Evolutionary conservation across 2,113 vertebrate genomes (phyloP).

Genomic region (Mormoops blainvillei): DNA sequence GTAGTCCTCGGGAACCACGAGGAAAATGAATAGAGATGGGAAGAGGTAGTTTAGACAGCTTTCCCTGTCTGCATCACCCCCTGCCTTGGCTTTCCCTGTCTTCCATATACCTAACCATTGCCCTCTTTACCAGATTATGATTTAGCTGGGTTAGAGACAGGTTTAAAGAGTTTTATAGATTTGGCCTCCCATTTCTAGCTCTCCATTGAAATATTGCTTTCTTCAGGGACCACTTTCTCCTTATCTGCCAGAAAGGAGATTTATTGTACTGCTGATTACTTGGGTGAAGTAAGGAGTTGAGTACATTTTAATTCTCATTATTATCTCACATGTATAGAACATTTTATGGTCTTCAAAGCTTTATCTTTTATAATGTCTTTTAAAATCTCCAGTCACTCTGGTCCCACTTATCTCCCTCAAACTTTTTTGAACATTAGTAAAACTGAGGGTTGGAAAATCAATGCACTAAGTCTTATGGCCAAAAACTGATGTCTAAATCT

Average conservation of each 20-base stretch:
- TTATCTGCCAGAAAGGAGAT: not conserved
- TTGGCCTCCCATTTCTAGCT: not conserved
- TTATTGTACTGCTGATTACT: not conserved
- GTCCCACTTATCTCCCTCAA: not conserved
- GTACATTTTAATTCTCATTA: not conserved
- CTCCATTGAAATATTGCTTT: not conserved
- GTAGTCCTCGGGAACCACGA: not conserved
- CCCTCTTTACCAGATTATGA: not conserved
- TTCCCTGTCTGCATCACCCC: not conserved
- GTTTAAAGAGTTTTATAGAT: not conserved
- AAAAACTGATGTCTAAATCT: not conserved
- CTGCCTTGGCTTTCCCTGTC: not conserved
- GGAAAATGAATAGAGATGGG: not conserved
- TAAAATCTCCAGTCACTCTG: not conserved
- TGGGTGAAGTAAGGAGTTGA: not conserved
- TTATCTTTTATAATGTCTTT: not conserved
- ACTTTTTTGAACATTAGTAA: not conserved
- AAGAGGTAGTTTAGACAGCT: not conserved
- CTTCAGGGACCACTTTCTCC: not conserved
- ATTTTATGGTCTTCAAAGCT: not conserved
- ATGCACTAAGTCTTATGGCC: not conserved
- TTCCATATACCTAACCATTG: not conserved
- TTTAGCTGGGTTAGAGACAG: not conserved
- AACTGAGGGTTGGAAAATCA: not conserved
- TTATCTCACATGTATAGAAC: not conserved